Conservation (phyloP, 2,888 invertebrate genomes). For the Pecten maximus region DNA sequence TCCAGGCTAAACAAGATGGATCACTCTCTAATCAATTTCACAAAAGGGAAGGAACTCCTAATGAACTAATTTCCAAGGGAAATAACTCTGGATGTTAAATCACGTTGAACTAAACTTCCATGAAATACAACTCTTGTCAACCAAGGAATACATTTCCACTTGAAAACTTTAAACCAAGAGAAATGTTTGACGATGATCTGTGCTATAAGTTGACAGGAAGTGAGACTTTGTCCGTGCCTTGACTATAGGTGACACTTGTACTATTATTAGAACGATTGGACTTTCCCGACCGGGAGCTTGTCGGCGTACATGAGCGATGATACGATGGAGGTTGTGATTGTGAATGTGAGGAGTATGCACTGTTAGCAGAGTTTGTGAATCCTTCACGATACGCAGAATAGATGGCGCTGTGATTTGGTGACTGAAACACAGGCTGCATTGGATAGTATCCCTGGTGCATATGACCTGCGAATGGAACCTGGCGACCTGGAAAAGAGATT, state of each 20-base stretch:
- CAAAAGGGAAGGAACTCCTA: slow-evolving; percentile 21
- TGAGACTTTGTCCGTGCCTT: slow-evolving; percentile 77
- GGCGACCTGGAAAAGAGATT: slow-evolving; percentile 31
- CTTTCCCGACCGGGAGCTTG: slow-evolving; percentile 78
- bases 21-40: neutral
- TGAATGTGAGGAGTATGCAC: slow-evolving; percentile 70
- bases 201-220: slow-evolving; percentile 76
- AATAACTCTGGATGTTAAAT: neutral
- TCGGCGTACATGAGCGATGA: slow-evolving; percentile 79
- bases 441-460: slow-evolving; percentile 79
- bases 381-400: slow-evolving; percentile 71
- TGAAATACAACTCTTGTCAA: neutral
- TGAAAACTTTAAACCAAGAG: slow-evolving; percentile 28
- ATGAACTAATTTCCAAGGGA: neutral
- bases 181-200: neutral
- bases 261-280: slow-evolving; percentile 76
- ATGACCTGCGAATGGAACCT: slow-evolving; percentile 70
- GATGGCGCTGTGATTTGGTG: slow-evolving; percentile 65
- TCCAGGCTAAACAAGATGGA: neutral
- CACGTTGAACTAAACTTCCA: neutral
- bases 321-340: slow-evolving; percentile 74
- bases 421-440: slow-evolving; percentile 77
- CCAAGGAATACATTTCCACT: neutral
- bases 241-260: slow-evolving; percentile 76
- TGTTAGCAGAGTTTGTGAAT: slow-evolving; percentile 61